Evolutionary conservation across 2,888 invertebrate species (phyloP).

Genomic region (Xestia rhomboidea): DNA sequence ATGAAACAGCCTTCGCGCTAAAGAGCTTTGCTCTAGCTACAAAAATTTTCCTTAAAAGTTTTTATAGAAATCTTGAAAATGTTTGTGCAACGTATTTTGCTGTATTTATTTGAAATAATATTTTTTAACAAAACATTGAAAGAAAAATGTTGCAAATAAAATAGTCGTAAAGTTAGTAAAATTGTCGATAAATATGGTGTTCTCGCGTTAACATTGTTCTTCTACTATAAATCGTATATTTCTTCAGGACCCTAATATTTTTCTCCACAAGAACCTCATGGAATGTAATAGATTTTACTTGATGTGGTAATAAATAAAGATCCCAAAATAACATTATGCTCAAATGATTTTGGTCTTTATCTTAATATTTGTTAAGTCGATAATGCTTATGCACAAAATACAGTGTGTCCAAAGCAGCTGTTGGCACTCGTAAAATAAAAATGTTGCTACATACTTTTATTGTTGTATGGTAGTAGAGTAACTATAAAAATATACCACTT

Average conservation of each 20-base stretch:
- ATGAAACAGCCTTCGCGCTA: neutral
- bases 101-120: neutral
- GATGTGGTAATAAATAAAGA: constrained; percentile 23
- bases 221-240: constrained; percentile 8
- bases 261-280: constrained; percentile 4
- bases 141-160: neutral
- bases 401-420: neutral
- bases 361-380: neutral
- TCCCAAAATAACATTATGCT: neutral
- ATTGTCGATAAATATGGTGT: neutral
- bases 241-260: constrained; percentile 30
- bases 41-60: neutral
- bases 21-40: constrained; percentile 9
- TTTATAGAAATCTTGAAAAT: neutral
- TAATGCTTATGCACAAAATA: neutral
- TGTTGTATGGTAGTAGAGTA: neutral
- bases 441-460: neutral
- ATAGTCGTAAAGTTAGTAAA: neutral
- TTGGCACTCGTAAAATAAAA: constrained; percentile 3
- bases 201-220: neutral
- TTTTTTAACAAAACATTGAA: neutral
- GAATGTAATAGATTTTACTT: constrained; percentile 37
- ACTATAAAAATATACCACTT: neutral
- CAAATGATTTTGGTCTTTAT: neutral
- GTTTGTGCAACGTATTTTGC: neutral